Evolutionary conservation across 2,888 invertebrate genomes (phyloP), one percentile per base, ranked within the genome.

Genomic region (Bedellia somnulentella): DNA sequence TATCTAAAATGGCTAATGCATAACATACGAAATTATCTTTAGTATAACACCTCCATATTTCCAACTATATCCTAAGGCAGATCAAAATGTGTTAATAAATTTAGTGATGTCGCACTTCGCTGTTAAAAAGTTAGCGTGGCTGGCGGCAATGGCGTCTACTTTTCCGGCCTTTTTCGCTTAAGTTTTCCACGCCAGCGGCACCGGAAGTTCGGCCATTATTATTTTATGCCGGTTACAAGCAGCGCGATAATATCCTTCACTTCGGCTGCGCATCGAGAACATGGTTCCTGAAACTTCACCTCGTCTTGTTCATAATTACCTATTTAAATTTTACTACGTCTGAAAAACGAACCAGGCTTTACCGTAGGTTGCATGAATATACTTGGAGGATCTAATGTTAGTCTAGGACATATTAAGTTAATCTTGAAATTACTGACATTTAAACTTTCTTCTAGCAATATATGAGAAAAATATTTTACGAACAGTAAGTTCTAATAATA

Each of bases 171-270:
- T 70, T 70, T 70, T 70, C 66, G 62, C 57, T 52, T 52, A 68
- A 70, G 62, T 71, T 73, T 71, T 63, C 70, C 64, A 49, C 68
- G 70, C 67, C 66, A 57, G 56, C 70, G 78, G 78, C 78, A 70
- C 75, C 78, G 70, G 79, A 77, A 77, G 71, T 77, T 77, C 62
- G 59, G 55, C 70, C 75, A 76, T 77, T 77, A 77, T 76, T 75
- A 76, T 77, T 77, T 77, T 73, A 77, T 73, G 76, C 76, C 71
- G 70, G 62, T 66, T 70, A 75, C 77, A 77, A 77, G 75, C 76
- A 70, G 75, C 56, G 76, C 75, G 77, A 77, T 77, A 77, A 77
- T 77, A 75, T 68, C 60, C 67, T 49, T 53, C 61, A 60, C 61
- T 58, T 53, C 62, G 55, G 57, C 52, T 50, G 52, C 11, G 52